Evolutionary conservation across 1,140 invertebrate species (phyloP).

Genomic region (Caenorhabditis tropicalis): DNA sequence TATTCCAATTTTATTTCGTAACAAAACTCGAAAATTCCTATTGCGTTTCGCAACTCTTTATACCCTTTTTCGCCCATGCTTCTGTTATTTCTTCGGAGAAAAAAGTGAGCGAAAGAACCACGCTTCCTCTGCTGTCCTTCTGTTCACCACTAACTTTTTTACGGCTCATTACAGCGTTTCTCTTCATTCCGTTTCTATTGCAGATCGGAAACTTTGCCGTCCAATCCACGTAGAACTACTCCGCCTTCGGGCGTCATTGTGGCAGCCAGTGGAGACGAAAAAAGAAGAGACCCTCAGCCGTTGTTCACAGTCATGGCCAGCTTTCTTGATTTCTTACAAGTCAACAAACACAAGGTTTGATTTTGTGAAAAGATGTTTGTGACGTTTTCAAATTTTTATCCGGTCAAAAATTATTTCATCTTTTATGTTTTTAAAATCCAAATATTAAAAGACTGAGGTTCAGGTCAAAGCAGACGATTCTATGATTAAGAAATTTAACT

Average conservation of each 20-base stretch:
- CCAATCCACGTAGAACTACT: slow-evolving; percentile 10
- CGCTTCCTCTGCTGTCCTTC: not conserved
- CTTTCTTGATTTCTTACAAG: slow-evolving; percentile 71
- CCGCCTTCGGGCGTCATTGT: slow-evolving; percentile 4
- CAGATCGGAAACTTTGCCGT: slow-evolving; percentile 30
- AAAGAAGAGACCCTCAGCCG: not conserved
- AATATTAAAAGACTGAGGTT: too few relatives aligned
- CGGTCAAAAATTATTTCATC: too few relatives aligned
- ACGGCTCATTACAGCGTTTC: slow-evolving; percentile 1
- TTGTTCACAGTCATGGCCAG: slow-evolving; percentile 54
- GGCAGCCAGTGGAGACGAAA: slow-evolving; percentile 8
- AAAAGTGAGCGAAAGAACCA: not conserved
- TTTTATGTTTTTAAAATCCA: too few relatives aligned
- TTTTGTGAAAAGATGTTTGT: not conserved
- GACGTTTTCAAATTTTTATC: not conserved
- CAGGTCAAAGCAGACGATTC: too few relatives aligned
- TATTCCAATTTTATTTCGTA: not conserved
- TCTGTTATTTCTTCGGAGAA: not conserved
- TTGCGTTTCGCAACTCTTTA: not conserved
- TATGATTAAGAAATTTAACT: too few relatives aligned
- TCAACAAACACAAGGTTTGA: slow-evolving; percentile 70
- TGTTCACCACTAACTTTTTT: not conserved
- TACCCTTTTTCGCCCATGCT: not conserved
- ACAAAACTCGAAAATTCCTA: not conserved
- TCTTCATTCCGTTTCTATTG: not conserved